Evolutionary conservation across 2,797 vertebrate genomes (phyloP).

Genomic region (Coregonus sp.): DNA sequence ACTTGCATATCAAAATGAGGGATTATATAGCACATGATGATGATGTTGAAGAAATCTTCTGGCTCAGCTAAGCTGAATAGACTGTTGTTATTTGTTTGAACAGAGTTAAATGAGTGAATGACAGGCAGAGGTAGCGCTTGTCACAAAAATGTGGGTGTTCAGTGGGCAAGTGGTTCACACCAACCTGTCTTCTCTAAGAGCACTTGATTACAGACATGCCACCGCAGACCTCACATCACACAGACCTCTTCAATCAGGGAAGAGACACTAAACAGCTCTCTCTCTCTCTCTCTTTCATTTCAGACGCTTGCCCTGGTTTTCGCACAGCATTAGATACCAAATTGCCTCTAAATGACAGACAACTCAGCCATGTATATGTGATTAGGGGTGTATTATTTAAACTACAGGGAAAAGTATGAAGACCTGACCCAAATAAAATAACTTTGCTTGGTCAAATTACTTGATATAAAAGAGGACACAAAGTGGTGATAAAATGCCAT

Average conservation of each 20-base stretch:
- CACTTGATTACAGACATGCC: constrained; percentile 72
- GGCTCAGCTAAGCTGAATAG: constrained; percentile 15
- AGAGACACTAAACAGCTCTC: constrained; percentile 48
- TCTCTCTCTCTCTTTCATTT: constrained; percentile 18
- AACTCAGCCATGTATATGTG: constrained; percentile 18
- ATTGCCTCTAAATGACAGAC: constrained; percentile 20
- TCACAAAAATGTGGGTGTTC: constrained; percentile 64
- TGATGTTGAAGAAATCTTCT: neutral
- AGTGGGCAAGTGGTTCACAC: constrained; percentile 53
- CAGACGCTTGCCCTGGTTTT: neutral
- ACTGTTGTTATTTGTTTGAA: constrained; percentile 11
- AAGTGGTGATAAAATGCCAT: neutral
- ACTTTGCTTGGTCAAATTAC: neutral
- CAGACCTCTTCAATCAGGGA: constrained; percentile 35
- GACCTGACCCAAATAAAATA: neutral
- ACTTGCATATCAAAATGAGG: neutral
- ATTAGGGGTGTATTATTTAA: neutral
- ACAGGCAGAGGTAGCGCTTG: constrained; percentile 41
- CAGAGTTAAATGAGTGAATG: constrained; percentile 34
- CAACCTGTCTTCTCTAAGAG: constrained; percentile 66
- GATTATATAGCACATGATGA: neutral
- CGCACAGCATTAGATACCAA: constrained; percentile 13
- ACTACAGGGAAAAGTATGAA: neutral
- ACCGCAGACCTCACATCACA: constrained; percentile 37
- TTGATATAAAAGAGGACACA: neutral